phyloP scores from a whole-genome alignment of 2,888 invertebrate genomes.

The Polydrusus pterygomalis region DNA sequence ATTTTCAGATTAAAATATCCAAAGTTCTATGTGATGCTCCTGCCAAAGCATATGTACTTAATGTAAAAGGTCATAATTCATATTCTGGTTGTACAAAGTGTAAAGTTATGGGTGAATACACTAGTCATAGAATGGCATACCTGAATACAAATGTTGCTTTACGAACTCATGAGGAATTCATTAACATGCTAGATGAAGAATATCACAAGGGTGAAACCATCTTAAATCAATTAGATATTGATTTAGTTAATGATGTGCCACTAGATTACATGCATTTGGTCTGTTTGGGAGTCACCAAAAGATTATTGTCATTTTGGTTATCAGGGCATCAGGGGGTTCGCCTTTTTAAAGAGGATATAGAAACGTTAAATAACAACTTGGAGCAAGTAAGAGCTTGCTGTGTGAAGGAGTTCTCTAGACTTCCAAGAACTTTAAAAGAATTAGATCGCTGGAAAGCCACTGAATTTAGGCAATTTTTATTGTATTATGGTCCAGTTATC shows the following conservation, averaged over 20 bases:
- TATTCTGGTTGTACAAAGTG: too few species aligned
- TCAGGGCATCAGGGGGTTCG: too few species aligned
- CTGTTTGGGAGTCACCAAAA: slow-evolving; percentile 53
- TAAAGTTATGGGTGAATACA: too few species aligned
- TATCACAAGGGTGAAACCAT: slow-evolving; percentile 51
- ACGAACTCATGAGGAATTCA: slow-evolving; percentile 48
- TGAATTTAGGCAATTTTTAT: too few species aligned
- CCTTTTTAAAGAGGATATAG: slow-evolving; percentile 7
- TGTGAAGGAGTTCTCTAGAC: slow-evolving; percentile 19
- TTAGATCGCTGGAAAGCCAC: slow-evolving; percentile 52
- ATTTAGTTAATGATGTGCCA: slow-evolving; percentile 58
- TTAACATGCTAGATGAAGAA: slow-evolving; percentile 42
- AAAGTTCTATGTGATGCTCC: slow-evolving; percentile 35
- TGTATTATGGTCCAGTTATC: slow-evolving; percentile 53
- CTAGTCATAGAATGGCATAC: slow-evolving; percentile 52
- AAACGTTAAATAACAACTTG: slow-evolving; percentile 10
- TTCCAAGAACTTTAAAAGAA: slow-evolving; percentile 48
- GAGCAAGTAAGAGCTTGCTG: slow-evolving; percentile 41
- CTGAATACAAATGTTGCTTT: slow-evolving; percentile 31
- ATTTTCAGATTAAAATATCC: slow-evolving; percentile 3
- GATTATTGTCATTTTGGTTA: slow-evolving; percentile 40
- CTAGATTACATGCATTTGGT: slow-evolving; percentile 57
- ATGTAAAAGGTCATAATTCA: slow-evolving; percentile 18
- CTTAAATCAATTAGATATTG: slow-evolving; percentile 55
- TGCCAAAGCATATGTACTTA: too few species aligned